Evolutionary conservation across 2,888 invertebrate species (phyloP), one percentile per base, ranked within the genome.

Genomic region (Aspidiotus rigidus): DNA sequence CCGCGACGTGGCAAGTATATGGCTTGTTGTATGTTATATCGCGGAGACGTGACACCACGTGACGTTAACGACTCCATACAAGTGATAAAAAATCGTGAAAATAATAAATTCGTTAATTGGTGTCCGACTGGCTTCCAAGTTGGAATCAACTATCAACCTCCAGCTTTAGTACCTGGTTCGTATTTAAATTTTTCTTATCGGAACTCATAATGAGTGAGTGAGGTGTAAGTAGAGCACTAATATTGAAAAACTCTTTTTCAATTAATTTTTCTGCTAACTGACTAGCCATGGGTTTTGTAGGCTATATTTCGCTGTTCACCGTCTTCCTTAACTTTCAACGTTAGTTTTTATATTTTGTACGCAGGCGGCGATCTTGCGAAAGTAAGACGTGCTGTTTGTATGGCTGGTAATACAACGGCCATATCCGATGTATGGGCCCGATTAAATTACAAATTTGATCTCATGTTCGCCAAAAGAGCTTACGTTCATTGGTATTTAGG

Each of bases 11-110:
- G 69, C 13, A 62, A 62, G 28, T 69, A 69, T 57, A 69, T 69
- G 69, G 69, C 69, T 44, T 69, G 69, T 56, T 69, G 69, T 40
- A 69, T 69, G 69, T 91, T 74, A 15, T 74, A 74, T 69, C 55
- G 74, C 15, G 74, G 74, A 0, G 74, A 74, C 53, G 71, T 73
- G 28, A 71, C 71, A 5, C 73, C 73, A 7, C 73, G 72, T 61
- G 73, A 73, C 15, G 73, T 73, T 39, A 73, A 73, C 64, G 57
- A 66, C 15, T 72, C 73, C 16, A 72, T 73, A 28, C 60, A 72
- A 41, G 60, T 60, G 41, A 70, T 73, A 16, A 72, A 71, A 60
- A 70, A 69, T 17, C 72, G 63, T 63, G 69, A 69, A 62, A 69
- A 69, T 42, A 62, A 63, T 17, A 62, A 69, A 62, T 69, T 69